phyloP scores from a whole-genome alignment of 2,113 vertebrate genomes.

The Potamarius usumacintae region DNA sequence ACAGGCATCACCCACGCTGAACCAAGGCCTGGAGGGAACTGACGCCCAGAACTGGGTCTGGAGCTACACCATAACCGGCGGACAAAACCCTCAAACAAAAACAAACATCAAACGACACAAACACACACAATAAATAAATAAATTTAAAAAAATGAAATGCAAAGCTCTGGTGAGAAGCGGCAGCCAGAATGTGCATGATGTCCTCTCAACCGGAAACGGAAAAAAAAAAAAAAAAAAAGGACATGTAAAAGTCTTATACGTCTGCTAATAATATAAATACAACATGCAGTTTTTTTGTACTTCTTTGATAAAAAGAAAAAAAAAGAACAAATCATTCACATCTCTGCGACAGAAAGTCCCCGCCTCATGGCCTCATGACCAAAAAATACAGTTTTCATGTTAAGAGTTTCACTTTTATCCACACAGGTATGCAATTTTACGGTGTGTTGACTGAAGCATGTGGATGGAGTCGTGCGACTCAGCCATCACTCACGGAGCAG shows the following conservation, averaged over 20 bases:
- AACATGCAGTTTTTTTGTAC: not conserved
- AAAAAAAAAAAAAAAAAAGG: too few relatives aligned
- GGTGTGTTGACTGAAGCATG: not conserved
- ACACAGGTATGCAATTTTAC: not conserved
- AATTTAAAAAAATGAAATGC: too few relatives aligned
- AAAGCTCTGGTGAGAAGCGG: too few relatives aligned
- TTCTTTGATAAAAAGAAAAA: not conserved
- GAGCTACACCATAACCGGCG: too few relatives aligned
- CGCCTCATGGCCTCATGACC: not conserved
- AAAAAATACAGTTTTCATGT: not conserved
- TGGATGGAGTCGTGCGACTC: not conserved
- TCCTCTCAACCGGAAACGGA: too few relatives aligned
- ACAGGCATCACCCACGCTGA: too few relatives aligned
- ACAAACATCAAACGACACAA: too few relatives aligned
- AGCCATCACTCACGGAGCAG: not conserved
- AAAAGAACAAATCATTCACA: not conserved
- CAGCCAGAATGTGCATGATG: too few relatives aligned
- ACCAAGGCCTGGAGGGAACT: too few relatives aligned
- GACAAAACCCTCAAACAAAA: too few relatives aligned
- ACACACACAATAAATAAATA: too few relatives aligned
- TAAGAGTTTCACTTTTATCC: not conserved
- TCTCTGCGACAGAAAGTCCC: not conserved
- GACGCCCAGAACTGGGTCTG: too few relatives aligned
- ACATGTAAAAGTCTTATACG: not conserved
- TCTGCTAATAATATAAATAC: not conserved